Conservation (phyloP, 2,888 invertebrate genomes). For the Chymomyza procnemis region DNA sequence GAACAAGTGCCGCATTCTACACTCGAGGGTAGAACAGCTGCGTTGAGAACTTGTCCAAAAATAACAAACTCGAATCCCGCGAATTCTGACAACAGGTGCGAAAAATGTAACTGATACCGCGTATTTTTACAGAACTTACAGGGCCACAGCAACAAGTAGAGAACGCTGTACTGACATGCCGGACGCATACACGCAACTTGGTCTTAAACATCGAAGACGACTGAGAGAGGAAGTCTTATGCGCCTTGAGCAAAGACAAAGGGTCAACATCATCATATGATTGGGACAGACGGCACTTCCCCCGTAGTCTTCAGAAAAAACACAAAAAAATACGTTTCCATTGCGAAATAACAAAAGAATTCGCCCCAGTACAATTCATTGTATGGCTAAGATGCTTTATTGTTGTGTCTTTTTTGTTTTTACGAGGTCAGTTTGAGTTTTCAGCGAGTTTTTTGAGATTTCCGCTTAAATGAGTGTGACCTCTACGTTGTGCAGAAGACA, state of each 20-base stretch:
- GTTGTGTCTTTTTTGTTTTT: not conserved
- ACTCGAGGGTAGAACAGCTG: slow-evolving; percentile 30
- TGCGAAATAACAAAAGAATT: slow-evolving; percentile 71
- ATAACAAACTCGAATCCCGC: not conserved
- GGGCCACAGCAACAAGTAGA: slow-evolving; percentile 6
- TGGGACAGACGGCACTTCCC: not conserved
- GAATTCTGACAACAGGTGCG: slow-evolving; percentile 55
- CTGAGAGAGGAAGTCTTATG: slow-evolving; percentile 5
- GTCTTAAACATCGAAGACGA: too few relatives aligned
- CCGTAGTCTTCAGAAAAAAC: slow-evolving; percentile 6
- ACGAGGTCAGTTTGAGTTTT: too few relatives aligned
- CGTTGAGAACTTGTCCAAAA: slow-evolving; percentile 19
- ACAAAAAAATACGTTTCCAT: slow-evolving; percentile 40
- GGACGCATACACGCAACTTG: not conserved
- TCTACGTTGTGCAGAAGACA: too few relatives aligned
- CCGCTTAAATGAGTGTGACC: too few relatives aligned
- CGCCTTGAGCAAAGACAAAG: not conserved
- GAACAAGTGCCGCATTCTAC: not conserved
- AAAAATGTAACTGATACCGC: slow-evolving; percentile 32
- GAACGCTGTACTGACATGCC: not conserved
- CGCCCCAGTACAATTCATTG: slow-evolving; percentile 15
- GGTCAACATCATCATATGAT: not conserved
- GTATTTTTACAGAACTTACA: slow-evolving; percentile 2
- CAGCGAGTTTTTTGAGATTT: too few relatives aligned
- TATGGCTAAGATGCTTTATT: not conserved